Evolutionary conservation across 2,888 invertebrate species (phyloP).

Genomic region (Biston betularia): DNA sequence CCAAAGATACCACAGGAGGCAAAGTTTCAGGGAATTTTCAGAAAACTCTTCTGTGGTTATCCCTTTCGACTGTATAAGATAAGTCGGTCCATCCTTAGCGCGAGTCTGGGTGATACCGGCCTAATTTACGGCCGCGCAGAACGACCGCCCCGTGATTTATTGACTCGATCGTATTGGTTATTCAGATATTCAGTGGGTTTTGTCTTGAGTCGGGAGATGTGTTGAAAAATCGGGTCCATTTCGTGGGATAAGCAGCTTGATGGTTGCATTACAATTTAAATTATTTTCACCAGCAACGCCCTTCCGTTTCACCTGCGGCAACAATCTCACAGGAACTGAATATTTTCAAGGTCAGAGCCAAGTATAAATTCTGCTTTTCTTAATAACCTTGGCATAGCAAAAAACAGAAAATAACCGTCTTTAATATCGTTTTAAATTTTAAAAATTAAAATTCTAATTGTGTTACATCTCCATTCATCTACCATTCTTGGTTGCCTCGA

Average conservation of each 20-base stretch:
- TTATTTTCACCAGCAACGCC: neutral
- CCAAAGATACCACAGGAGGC: neutral
- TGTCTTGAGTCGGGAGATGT: conserved; percentile 15
- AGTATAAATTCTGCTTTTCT: too few relatives aligned
- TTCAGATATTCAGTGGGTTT: conserved; percentile 29
- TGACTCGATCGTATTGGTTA: conserved; percentile 29
- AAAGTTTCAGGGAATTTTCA: neutral
- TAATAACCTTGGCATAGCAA: too few relatives aligned
- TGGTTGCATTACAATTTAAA: neutral
- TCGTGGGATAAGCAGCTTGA: neutral
- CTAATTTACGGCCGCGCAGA: conserved; percentile 43
- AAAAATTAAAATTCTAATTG: too few relatives aligned
- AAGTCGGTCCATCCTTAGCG: conserved; percentile 7
- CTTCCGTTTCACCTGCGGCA: neutral
- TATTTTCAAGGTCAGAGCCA: too few relatives aligned
- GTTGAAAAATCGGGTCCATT: conserved; percentile 11
- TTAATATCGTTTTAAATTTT: too few relatives aligned
- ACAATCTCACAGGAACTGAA: neutral
- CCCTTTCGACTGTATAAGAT: neutral
- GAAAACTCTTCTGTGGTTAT: neutral
- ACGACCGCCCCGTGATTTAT: conserved; percentile 40
- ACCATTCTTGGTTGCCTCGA: too few relatives aligned
- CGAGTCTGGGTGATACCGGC: conserved; percentile 36
- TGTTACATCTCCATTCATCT: too few relatives aligned
- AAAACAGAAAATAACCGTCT: too few relatives aligned